Evolutionary conservation across 2,888 invertebrate genomes (phyloP).

Genomic region (Drosophila lacicola): DNA sequence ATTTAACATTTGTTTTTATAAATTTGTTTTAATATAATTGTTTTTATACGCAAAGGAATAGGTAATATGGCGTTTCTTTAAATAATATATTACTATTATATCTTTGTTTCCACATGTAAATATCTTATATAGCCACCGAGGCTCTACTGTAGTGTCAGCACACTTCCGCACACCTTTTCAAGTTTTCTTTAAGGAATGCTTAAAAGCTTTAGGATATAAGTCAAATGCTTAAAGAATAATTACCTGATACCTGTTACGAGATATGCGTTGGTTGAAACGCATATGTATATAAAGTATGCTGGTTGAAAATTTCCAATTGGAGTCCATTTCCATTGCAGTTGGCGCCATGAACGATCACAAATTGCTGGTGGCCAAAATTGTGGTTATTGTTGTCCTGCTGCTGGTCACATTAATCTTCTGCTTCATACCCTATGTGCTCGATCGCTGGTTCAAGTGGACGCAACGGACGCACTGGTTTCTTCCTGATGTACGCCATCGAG

Average conservation of each 20-base stretch:
- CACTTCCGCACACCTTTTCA: background rate
- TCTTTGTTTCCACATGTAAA: too few relatives aligned
- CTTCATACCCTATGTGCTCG: conserved; percentile 89
- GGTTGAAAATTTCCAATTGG: conserved; percentile 2
- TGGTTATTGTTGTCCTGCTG: conserved; percentile 92
- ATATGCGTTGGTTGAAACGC: background rate
- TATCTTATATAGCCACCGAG: too few relatives aligned
- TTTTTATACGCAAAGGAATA: too few relatives aligned
- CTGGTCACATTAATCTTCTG: conserved; percentile 91
- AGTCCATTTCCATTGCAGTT: background rate
- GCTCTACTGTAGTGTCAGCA: conserved; percentile 12
- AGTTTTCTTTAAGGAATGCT: conserved; percentile 1
- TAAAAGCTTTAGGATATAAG: conserved; percentile 30
- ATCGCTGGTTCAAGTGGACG: conserved; percentile 89
- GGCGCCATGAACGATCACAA: conserved; percentile 38
- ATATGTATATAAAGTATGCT: conserved; percentile 42
- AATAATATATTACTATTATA: too few relatives aligned
- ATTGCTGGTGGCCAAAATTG: conserved; percentile 88
- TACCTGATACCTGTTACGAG: conserved; percentile 1
- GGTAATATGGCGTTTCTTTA: too few relatives aligned
- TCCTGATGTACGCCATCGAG: conserved; percentile 91
- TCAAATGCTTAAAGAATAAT: conserved; percentile 1
- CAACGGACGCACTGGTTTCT: conserved; percentile 87
- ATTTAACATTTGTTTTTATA: too few relatives aligned
- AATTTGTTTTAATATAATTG: too few relatives aligned